Conservation (phyloP, 1,140 invertebrate species). For the Teleogryllus occipitalis region DNA sequence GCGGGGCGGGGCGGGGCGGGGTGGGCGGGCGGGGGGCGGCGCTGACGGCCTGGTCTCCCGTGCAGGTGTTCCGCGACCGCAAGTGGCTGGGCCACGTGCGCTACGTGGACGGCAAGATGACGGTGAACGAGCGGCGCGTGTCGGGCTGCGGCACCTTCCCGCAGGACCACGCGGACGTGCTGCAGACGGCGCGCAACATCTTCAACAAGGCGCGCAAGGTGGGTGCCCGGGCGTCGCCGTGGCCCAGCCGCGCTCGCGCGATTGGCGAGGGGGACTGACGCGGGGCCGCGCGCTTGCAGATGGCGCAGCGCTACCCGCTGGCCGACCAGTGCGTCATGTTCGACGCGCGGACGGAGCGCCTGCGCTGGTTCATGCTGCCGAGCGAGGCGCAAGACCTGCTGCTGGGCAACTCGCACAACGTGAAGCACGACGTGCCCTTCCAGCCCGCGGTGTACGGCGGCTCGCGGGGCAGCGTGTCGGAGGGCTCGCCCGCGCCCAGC, state of each 20-base stretch:
- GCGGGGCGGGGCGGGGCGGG: too few species aligned
- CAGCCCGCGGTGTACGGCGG: slow-evolving; percentile 43
- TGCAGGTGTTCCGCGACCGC: slow-evolving; percentile 59
- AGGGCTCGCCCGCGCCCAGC: neutral
- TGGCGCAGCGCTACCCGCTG: slow-evolving; percentile 60
- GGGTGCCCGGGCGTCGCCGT: too few species aligned
- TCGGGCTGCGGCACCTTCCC: slow-evolving; percentile 59
- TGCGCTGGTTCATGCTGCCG: slow-evolving; percentile 80
- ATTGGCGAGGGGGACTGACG: too few species aligned
- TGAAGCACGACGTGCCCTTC: slow-evolving; percentile 66
- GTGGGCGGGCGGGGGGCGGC: too few species aligned
- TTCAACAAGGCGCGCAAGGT: slow-evolving; percentile 68
- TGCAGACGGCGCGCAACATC: slow-evolving; percentile 67
- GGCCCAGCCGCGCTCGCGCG: too few species aligned
- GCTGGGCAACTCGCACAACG: slow-evolving; percentile 59
- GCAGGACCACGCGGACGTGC: slow-evolving; percentile 58
- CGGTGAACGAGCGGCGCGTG: slow-evolving; percentile 54
- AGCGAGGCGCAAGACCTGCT: slow-evolving; percentile 65
- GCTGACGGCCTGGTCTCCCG: slow-evolving; percentile 16
- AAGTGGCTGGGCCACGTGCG: slow-evolving; percentile 73
- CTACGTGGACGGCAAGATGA: slow-evolving; percentile 68
- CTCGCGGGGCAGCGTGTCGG: slow-evolving; percentile 24
- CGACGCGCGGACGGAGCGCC: slow-evolving; percentile 52
- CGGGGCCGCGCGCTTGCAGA: slow-evolving; percentile 36
- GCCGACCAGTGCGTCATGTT: slow-evolving; percentile 65